phyloP scores from a whole-genome alignment of 2,113 vertebrate genomes.

The Sander vitreus region DNA sequence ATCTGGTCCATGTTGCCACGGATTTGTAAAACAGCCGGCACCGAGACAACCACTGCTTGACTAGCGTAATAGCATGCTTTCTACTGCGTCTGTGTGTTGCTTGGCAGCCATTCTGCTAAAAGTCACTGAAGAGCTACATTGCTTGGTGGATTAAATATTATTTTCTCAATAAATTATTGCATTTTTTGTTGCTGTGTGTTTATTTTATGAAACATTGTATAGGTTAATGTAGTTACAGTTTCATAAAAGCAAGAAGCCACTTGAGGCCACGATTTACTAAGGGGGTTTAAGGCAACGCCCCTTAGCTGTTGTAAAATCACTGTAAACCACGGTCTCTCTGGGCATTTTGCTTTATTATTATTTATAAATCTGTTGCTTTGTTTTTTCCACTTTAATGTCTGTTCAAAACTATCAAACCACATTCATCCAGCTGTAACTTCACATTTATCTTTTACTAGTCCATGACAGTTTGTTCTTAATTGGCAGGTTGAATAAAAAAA shows the following conservation, averaged over 20 bases:
- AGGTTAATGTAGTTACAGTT: no score
- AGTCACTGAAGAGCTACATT: neutral
- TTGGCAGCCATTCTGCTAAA: neutral
- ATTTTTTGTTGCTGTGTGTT: neutral
- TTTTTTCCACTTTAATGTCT: neutral
- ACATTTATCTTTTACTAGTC: slow-evolving; percentile 4
- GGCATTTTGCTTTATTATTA: no score
- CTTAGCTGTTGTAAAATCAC: no score
- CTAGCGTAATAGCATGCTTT: no score
- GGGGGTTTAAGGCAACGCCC: no score
- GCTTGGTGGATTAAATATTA: neutral
- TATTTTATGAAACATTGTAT: neutral
- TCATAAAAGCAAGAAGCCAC: no score
- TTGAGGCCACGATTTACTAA: no score
- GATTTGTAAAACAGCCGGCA: no score
- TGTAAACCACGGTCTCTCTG: no score
- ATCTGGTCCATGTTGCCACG: no score
- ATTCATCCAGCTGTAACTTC: slow-evolving; percentile 16
- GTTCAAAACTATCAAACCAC: slow-evolving; percentile 6
- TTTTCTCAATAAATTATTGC: no score
- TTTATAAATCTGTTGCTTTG: slow-evolving; percentile 3
- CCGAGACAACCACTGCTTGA: no score
- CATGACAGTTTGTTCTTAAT: slow-evolving; percentile 13
- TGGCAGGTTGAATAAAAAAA: slow-evolving; percentile 25
- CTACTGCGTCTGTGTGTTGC: neutral